Evolutionary conservation across 1,140 invertebrate genomes (phyloP).

Genomic region (Papilio aristodemus): DNA sequence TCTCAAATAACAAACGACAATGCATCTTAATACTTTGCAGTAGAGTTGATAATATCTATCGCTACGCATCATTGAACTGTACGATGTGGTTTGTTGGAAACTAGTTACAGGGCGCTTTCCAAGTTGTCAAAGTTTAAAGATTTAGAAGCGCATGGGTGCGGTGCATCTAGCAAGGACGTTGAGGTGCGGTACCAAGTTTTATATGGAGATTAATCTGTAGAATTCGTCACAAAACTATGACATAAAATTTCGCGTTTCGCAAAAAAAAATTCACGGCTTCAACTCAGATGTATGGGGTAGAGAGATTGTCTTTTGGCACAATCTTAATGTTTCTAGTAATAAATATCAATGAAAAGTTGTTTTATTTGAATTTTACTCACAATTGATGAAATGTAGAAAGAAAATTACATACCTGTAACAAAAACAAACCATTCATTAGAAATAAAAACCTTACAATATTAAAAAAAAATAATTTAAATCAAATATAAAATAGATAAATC

Average conservation of each 20-base stretch:
- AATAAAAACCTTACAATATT: too few species aligned
- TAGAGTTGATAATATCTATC: background rate
- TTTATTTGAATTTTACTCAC: too few species aligned
- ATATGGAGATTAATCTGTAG: constrained; percentile 22
- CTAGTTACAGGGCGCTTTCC: constrained; percentile 38
- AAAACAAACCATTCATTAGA: background rate
- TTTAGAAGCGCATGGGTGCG: constrained; percentile 39
- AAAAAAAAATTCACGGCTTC: too few species aligned
- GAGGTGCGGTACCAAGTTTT: constrained; percentile 6
- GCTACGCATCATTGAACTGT: constrained; percentile 7
- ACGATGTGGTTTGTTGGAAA: constrained; percentile 34
- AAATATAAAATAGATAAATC: too few species aligned
- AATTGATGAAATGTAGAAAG: too few species aligned
- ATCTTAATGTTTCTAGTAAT: too few species aligned
- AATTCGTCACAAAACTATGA: background rate
- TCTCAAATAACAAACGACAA: background rate
- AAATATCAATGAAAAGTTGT: too few species aligned
- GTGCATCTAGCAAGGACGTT: constrained; percentile 3
- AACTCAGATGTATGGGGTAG: too few species aligned
- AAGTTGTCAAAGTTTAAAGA: constrained; percentile 50
- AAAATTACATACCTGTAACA: background rate
- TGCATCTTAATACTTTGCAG: background rate
- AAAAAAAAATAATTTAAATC: too few species aligned
- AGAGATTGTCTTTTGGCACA: too few species aligned
- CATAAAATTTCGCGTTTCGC: background rate